Conservation (phyloP, 2,797 vertebrate species). For the Rhinogobio ventralis region DNA sequence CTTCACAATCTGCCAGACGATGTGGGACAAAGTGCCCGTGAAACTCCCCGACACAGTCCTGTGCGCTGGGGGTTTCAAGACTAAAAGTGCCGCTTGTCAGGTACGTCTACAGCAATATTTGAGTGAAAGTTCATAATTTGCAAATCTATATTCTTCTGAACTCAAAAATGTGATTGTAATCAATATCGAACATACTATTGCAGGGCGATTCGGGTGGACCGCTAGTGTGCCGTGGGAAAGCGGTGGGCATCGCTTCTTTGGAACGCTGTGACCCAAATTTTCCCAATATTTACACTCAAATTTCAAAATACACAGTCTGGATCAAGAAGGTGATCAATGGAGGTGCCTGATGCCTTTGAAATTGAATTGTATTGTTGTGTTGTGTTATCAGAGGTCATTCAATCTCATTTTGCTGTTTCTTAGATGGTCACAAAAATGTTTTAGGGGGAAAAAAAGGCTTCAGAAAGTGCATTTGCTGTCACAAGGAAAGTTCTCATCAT, state of each 20-base stretch:
- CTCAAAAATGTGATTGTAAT: too few relatives aligned
- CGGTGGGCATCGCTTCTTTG: slow-evolving; percentile 69
- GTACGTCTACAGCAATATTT: slow-evolving; percentile 4
- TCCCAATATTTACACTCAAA: slow-evolving; percentile 73
- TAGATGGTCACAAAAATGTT: neutral
- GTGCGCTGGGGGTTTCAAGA: slow-evolving; percentile 57
- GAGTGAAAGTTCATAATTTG: neutral
- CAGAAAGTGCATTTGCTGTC: neutral
- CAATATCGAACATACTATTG: slow-evolving; percentile 12
- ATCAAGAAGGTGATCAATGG: slow-evolving; percentile 57
- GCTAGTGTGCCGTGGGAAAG: slow-evolving; percentile 65
- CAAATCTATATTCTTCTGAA: neutral
- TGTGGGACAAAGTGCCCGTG: neutral
- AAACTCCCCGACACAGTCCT: slow-evolving; percentile 47
- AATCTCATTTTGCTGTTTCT: neutral
- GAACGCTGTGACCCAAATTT: slow-evolving; percentile 37
- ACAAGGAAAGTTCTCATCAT: neutral
- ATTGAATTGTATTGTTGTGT: neutral
- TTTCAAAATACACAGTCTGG: slow-evolving; percentile 67
- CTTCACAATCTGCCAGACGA: slow-evolving; percentile 19
- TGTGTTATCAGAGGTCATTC: neutral
- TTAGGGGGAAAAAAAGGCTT: neutral
- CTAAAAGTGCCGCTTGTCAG: slow-evolving; percentile 56
- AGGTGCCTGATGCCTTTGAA: neutral
- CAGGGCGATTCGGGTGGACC: slow-evolving; percentile 77